These are phyloP conservation scores for Ips nitidus DNA, from an alignment of 1,140 invertebrate genomes.

Conservation along the genomic window DNA sequence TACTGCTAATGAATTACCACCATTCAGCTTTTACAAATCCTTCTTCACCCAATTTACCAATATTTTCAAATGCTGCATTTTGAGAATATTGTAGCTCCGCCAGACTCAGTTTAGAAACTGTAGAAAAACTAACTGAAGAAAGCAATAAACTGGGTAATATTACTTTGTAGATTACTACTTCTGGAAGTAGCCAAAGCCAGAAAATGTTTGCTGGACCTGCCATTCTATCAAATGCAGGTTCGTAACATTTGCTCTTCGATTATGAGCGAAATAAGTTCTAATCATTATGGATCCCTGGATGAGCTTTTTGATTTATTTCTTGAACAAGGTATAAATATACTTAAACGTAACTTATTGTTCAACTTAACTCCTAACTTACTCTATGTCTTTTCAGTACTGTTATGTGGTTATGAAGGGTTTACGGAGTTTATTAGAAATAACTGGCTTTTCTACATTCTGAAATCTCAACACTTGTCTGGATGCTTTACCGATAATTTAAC, in stretches of 20 bases:
- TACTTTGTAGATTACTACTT: conserved; percentile 38
- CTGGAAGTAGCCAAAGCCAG: conserved; percentile 37
- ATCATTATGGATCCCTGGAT: conserved; percentile 26
- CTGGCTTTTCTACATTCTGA: conserved; percentile 39
- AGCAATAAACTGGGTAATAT: neutral
- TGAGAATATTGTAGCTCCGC: too few species aligned
- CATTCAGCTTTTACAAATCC: too few species aligned
- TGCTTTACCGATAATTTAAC: conserved; percentile 38
- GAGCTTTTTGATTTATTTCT: conserved; percentile 44
- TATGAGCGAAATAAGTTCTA: conserved; percentile 31
- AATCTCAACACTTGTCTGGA: conserved; percentile 40
- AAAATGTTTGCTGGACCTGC: conserved; percentile 33
- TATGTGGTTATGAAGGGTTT: conserved; percentile 46
- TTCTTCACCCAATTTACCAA: too few species aligned
- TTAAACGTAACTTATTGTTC: neutral
- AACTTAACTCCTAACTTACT: too few species aligned
- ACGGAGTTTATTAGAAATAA: conserved; percentile 38
- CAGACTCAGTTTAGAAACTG: too few species aligned
- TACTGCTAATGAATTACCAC: too few species aligned
- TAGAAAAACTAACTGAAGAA: too few species aligned
- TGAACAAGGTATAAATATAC: conserved; percentile 37
- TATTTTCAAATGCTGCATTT: too few species aligned
- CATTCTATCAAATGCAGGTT: conserved; percentile 18
- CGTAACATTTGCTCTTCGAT: conserved; percentile 35
- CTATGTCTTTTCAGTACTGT: conserved; percentile 34